These are phyloP conservation scores for Erythrolamprus reginae DNA, from an alignment of 2,113 vertebrate genomes.

Conservation along the genomic window DNA sequence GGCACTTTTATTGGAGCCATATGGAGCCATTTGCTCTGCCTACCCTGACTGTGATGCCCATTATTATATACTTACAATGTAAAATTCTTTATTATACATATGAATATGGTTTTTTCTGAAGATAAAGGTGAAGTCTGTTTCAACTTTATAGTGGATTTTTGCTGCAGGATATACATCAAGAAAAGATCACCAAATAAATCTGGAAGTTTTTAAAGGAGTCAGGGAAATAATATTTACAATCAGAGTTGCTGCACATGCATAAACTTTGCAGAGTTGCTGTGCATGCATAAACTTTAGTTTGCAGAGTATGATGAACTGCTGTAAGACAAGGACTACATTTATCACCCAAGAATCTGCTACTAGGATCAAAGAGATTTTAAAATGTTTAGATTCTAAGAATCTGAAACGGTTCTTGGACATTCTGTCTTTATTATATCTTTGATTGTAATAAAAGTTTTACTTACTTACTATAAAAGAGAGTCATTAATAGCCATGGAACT, in stretches of 20 bases:
- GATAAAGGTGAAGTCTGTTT: neutral
- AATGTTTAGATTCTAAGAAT: too few relatives aligned
- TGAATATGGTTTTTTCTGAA: neutral
- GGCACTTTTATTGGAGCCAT: slow-evolving; percentile 18
- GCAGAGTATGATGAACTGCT: too few relatives aligned
- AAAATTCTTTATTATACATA: neutral
- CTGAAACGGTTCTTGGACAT: too few relatives aligned
- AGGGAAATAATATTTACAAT: neutral
- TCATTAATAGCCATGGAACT: neutral
- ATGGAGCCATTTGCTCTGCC: slow-evolving; percentile 18
- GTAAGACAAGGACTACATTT: too few relatives aligned
- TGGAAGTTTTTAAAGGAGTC: neutral
- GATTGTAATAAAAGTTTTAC: too few relatives aligned
- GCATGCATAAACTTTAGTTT: too few relatives aligned
- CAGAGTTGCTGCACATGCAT: neutral
- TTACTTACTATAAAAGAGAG: neutral
- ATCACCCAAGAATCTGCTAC: too few relatives aligned
- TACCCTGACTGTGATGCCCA: slow-evolving; percentile 6
- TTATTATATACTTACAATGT: slow-evolving; percentile 1
- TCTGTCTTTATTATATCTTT: too few relatives aligned
- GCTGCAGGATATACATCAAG: neutral
- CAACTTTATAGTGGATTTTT: neutral
- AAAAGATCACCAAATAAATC: neutral
- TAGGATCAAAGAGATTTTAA: too few relatives aligned
- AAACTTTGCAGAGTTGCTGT: too few relatives aligned